Evolutionary conservation across 1,140 invertebrate genomes (phyloP), one percentile per base, ranked within the genome.

Genomic region (Meloidogyne floridensis): DNA sequence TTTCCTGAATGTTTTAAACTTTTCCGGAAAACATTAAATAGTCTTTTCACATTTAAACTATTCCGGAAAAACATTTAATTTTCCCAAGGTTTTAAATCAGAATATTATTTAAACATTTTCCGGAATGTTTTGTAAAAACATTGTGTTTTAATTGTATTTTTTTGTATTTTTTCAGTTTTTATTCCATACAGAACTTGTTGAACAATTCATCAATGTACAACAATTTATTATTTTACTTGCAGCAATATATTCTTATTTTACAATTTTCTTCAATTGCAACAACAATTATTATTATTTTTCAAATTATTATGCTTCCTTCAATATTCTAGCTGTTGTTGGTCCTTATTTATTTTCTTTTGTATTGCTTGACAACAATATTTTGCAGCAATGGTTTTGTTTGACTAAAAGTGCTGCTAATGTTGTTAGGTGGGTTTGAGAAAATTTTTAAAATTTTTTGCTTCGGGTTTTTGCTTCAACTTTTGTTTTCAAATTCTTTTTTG

Each of bases 311-410:
- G 15, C n/a, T 47, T 47, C 7, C 4, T 65, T 65, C 15, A 65
- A 65, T 32, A 75, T 18, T 78, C 6, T 79, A 20, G 15, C 83
- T 43, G 43, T 32, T 73, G 51, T 84, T 3, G 2, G 81, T 9
- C 86, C 85, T 0, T 86, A 84, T 32, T 70, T 87, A 10, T 43
- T 85, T 42, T 80, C 83, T 13, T 47, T 87, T 32, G 13, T 87
- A 4, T 43, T 82, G 3, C 77, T 86, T 32, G 81, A 87, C 72
- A 43, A 80, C n/a, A 8, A 70, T 11, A 53, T 32, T 32, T 32
- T 82, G 72, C n/a, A 82, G 80, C n/a, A 65, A 11, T 65, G 4
- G 59, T 13, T 78, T 42, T 59, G 70, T 42, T 9, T 83, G 6
- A 11, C 42, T 5, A 11, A 47, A 20, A 43, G 42, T 72, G 77